These are phyloP conservation scores for Lagenorhynchus albirostris DNA, from an alignment of 2,113 vertebrate species.

Conservation along the genomic window DNA sequence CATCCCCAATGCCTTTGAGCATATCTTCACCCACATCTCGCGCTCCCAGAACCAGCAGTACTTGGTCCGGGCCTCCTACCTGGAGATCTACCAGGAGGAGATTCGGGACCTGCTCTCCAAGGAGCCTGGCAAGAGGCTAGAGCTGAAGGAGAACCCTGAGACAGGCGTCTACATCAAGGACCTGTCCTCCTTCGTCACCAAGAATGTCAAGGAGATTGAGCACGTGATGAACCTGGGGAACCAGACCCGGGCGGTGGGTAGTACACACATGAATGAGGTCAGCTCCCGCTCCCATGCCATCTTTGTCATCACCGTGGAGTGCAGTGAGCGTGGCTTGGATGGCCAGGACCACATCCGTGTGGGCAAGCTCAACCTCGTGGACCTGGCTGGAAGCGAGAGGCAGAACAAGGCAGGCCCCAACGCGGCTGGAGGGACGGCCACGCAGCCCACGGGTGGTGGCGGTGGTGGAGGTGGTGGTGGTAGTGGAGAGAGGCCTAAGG, in stretches of 20 bases:
- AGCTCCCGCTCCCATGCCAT: conserved; percentile 97
- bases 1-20: conserved; percentile 93
- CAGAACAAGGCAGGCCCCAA: conserved; percentile 90
- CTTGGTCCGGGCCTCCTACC: conserved; percentile 96
- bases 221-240: conserved; percentile 97
- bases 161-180: conserved; percentile 94
- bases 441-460: neutral
- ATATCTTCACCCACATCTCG: conserved; percentile 97
- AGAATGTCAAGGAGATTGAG: conserved; percentile 95
- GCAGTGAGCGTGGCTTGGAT: conserved; percentile 91
- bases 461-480: neutral
- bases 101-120: conserved; percentile 94
- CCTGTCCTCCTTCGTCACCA: conserved; percentile 96
- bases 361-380: conserved; percentile 97
- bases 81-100: conserved; percentile 99
- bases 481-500: conserved; percentile 89
- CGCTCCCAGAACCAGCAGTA: conserved; percentile 97
- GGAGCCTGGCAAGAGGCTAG: conserved; percentile 92
- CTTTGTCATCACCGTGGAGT: conserved; percentile 94
- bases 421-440: neutral
- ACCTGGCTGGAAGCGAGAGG: conserved; percentile 95
- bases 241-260: conserved; percentile 92
- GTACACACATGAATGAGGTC: conserved; percentile 96
- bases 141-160: conserved; percentile 94
- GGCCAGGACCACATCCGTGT: conserved; percentile 96